A percentile compares a stretch with the other conserved stretches of the same genome.
Conservation (phyloP, 2,888 invertebrate species). For the Hypomecis punctinalis region DNA sequence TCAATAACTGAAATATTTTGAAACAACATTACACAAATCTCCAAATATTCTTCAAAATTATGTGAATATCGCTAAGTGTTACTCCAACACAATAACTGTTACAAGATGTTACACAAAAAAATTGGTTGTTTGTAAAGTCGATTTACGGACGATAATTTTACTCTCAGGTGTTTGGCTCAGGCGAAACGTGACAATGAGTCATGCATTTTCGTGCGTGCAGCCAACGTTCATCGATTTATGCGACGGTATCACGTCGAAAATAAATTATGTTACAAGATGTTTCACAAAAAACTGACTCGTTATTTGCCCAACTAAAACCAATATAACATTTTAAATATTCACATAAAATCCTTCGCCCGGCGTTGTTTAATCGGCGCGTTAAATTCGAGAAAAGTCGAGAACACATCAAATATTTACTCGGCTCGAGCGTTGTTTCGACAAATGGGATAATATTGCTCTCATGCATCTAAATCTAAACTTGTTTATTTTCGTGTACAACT, state of each 20-base stretch:
- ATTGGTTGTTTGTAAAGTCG: too few species aligned
- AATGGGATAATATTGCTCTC: slow-evolving; percentile 78
- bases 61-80: too few species aligned
- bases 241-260: slow-evolving; percentile 24
- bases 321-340: slow-evolving; percentile 83
- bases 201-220: too few species aligned
- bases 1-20: too few species aligned
- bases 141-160: too few species aligned
- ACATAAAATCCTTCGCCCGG: slow-evolving; percentile 79
- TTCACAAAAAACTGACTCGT: slow-evolving; percentile 64
- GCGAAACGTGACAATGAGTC: too few species aligned
- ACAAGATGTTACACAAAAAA: too few species aligned
- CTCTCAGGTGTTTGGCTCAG: too few species aligned
- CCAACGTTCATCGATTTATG: too few species aligned
- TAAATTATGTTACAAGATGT: slow-evolving; percentile 60
- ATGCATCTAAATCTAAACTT: slow-evolving; percentile 75
- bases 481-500: slow-evolving; percentile 59
- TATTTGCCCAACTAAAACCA: slow-evolving; percentile 76
- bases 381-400: slow-evolving; percentile 84
- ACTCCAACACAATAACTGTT: too few species aligned
- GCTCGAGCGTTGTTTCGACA: slow-evolving; percentile 77
- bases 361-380: slow-evolving; percentile 83
- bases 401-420: slow-evolving; percentile 81
- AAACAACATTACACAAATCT: too few species aligned
- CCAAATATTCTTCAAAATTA: too few species aligned